A percentile compares a stretch with the other conserved stretches of the same genome.
Evolutionary conservation across 1,140 invertebrate genomes (phyloP).

Genomic region (Teleogryllus occipitalis): DNA sequence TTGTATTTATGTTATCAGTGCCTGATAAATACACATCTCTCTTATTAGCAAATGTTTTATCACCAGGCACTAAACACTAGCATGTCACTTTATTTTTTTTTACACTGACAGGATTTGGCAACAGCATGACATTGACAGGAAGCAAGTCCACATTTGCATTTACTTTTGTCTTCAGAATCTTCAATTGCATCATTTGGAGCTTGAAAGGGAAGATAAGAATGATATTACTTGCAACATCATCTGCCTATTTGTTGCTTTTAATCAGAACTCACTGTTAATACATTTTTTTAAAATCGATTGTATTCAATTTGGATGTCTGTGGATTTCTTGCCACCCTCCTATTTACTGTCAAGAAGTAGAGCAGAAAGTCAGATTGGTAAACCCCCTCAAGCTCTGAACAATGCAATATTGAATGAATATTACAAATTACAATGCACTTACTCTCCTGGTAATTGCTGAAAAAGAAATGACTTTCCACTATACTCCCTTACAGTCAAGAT

Average conservation of each 20-base stretch:
- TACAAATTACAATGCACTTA: background rate
- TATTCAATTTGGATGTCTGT: background rate
- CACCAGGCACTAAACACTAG: too few relatives aligned
- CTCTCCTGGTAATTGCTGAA: background rate
- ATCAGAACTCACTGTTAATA: background rate
- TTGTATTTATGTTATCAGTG: background rate
- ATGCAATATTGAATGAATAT: background rate
- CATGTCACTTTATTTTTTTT: too few relatives aligned
- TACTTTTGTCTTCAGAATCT: background rate
- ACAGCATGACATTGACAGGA: too few relatives aligned
- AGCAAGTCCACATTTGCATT: background rate
- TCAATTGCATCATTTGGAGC: background rate
- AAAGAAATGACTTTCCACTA: background rate
- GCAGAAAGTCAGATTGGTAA: background rate
- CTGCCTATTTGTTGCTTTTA: background rate
- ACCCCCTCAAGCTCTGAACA: background rate
- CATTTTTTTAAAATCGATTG: background rate
- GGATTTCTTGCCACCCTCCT: background rate
- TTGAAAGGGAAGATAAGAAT: background rate
- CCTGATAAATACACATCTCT: background rate
- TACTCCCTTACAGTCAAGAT: background rate
- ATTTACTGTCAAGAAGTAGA: conserved; percentile 11
- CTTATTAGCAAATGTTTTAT: background rate
- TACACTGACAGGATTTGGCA: too few relatives aligned
- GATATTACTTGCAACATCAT: background rate